A percentile compares a stretch with the other conserved stretches of the same genome.
Conservation (phyloP, 2,888 invertebrate genomes). For the Temnothorax rugatulus region DNA sequence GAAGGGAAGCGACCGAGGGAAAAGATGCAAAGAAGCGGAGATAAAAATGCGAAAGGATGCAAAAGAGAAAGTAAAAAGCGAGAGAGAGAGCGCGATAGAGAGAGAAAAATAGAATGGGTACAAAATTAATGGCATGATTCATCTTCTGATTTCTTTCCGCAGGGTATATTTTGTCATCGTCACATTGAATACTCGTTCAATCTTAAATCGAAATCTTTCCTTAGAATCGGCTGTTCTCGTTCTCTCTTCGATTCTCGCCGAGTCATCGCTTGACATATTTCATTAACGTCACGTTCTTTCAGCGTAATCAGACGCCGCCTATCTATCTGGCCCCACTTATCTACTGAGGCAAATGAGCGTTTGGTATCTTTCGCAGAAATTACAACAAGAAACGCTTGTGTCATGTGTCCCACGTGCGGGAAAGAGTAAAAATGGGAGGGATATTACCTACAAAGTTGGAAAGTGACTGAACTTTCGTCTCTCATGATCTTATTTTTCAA, state of each 20-base stretch:
- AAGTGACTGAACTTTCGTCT: neutral
- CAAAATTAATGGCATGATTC: conserved; percentile 10
- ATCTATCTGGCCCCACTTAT: conserved; percentile 17
- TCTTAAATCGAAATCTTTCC: conserved; percentile 18
- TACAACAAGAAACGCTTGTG: conserved; percentile 20
- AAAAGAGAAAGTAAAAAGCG: neutral
- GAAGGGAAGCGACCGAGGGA: conserved; percentile 11
- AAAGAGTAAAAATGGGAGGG: neutral
- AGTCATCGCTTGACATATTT: conserved; percentile 27
- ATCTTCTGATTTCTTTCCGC: neutral
- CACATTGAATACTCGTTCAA: conserved; percentile 13
- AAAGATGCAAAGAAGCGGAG: conserved; percentile 6
- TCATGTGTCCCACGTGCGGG: neutral
- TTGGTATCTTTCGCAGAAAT: neutral
- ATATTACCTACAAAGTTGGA: neutral
- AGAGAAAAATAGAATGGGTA: neutral
- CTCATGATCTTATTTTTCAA: neutral
- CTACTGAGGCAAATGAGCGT: neutral
- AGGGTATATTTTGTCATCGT: conserved; percentile 2
- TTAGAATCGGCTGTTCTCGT: conserved; percentile 11
- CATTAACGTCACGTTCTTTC: conserved; percentile 6
- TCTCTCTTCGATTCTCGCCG: neutral
- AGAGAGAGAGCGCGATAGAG: neutral
- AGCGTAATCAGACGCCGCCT: conserved; percentile 7
- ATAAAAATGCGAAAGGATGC: conserved; percentile 25